Percentiles rank a stretch among this genome's conserved stretches.
phyloP scores from a whole-genome alignment of 1,140 invertebrate genomes.

The Cherax destructor region DNA sequence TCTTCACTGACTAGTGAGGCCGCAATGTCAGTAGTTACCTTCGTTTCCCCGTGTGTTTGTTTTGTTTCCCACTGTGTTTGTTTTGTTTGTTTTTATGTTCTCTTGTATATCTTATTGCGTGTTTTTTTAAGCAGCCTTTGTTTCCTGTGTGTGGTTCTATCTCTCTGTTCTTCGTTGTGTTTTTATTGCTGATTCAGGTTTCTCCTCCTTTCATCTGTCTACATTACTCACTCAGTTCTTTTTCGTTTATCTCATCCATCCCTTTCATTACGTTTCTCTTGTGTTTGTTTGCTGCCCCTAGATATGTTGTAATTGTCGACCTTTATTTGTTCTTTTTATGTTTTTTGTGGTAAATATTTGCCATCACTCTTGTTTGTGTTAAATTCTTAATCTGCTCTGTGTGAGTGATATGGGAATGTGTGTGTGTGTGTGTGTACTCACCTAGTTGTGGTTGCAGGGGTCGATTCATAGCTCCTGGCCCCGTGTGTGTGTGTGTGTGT shows the following conservation, averaged over 20 bases:
- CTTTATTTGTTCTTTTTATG: too few relatives aligned
- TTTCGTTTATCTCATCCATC: background rate
- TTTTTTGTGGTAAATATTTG: too few relatives aligned
- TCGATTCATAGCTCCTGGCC: too few relatives aligned
- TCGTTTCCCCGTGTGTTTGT: background rate
- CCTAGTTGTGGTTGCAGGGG: too few relatives aligned
- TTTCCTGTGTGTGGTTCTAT: background rate
- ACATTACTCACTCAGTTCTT: background rate
- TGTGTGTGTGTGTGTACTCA: too few relatives aligned
- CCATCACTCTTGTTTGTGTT: too few relatives aligned
- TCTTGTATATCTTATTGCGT: background rate
- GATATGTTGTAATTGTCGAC: too few relatives aligned
- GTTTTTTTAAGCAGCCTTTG: background rate
- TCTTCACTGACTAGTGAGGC: background rate
- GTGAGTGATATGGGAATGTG: too few relatives aligned
- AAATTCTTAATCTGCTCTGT: too few relatives aligned
- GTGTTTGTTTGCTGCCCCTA: background rate
- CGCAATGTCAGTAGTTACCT: background rate
- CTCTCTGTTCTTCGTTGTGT: background rate
- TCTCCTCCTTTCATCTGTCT: background rate
- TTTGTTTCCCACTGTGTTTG: background rate
- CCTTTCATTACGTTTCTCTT: background rate
- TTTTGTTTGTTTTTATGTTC: background rate
- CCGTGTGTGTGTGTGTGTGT: too few relatives aligned
- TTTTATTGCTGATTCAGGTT: background rate